Evolutionary conservation across 2,888 invertebrate species (phyloP), one percentile per base, ranked within the genome.

Genomic region (Melipona bicolor): DNA sequence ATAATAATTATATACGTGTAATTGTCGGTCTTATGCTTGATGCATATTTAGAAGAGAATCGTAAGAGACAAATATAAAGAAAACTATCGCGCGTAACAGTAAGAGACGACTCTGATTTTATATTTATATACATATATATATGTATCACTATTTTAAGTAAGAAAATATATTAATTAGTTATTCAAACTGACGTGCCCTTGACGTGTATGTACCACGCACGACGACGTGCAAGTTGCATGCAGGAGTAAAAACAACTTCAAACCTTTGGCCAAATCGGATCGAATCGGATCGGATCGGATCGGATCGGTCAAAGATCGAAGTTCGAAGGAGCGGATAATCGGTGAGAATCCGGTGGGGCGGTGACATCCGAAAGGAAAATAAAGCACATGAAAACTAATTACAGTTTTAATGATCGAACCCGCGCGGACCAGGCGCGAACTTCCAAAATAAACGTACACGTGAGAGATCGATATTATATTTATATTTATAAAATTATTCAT

Each of bases 401-500:
- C 77, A 86, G 52, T 86, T 83, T 43, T 85, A 86, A 86, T 85
- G 52, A 67, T 27, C 59, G 36, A 62, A 56, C 15, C 74, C 52
- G 65, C 74, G 65, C 74, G 74, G 74, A 54, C 65, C 71, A 80
- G 81, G 88, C 84, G 36, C 74, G 74, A 75, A 54, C 24, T 24
- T 71, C 62, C 62, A 86, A 89, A 92, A 89, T 92, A 85, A 93
- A 91, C 86, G 86, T 89, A 90, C 89, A 92, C 89, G 68, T 90
- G 89, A 91, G 88, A 90, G 88, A 90, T 93, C 92, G 90, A 91
- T 93, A 93, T 93, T 92, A 93, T 91, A 91, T 92, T 93, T 93
- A 93, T 93, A 93, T 94, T 94, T 94, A 93, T 93, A 93, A 94
- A 94, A 94, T 93, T 94, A 94, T 93, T 91, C 92, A 92, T 94